Conservation (phyloP, 2,888 invertebrate species). For the Catonia carolina region DNA sequence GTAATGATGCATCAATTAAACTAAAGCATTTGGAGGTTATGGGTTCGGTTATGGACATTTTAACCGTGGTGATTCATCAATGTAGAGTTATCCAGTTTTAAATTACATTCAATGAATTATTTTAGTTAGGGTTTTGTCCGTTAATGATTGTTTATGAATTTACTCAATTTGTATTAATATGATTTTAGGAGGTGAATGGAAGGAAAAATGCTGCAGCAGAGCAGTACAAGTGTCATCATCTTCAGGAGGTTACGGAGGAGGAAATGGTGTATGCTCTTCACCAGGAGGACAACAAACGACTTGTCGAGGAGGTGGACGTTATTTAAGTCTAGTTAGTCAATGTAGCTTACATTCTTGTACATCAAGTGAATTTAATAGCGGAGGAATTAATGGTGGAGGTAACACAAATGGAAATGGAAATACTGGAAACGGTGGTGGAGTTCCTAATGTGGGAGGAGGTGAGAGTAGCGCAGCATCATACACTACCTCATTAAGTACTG, state of each 20-base stretch:
- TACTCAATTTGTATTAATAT: too few relatives aligned
- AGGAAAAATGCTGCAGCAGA: conserved; percentile 19
- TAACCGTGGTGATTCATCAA: too few relatives aligned
- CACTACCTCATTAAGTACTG: conserved; percentile 78
- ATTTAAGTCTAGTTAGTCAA: conserved; percentile 55
- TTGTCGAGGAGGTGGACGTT: conserved; percentile 17
- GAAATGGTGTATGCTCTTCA: background rate
- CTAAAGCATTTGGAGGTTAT: too few relatives aligned
- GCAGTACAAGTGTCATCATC: conserved; percentile 34
- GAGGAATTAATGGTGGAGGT: conserved; percentile 37
- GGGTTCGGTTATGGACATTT: too few relatives aligned
- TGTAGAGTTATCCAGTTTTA: too few relatives aligned
- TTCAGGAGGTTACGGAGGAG: conserved; percentile 29
- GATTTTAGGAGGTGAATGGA: conserved; percentile 19
- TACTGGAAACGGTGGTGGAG: conserved; percentile 41
- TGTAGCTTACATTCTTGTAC: conserved; percentile 79
- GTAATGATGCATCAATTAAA: too few relatives aligned
- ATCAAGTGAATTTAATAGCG: conserved; percentile 49
- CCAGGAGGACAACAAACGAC: background rate
- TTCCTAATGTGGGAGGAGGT: conserved; percentile 51
- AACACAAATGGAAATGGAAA: background rate
- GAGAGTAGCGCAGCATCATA: conserved; percentile 73
- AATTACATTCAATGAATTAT: too few relatives aligned
- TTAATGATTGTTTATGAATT: too few relatives aligned
- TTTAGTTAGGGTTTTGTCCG: too few relatives aligned